Percentiles rank a stretch among this genome's conserved stretches.
Evolutionary conservation across 2,888 invertebrate genomes (phyloP).

Genomic region (Rhopalosiphum nymphaeae): DNA sequence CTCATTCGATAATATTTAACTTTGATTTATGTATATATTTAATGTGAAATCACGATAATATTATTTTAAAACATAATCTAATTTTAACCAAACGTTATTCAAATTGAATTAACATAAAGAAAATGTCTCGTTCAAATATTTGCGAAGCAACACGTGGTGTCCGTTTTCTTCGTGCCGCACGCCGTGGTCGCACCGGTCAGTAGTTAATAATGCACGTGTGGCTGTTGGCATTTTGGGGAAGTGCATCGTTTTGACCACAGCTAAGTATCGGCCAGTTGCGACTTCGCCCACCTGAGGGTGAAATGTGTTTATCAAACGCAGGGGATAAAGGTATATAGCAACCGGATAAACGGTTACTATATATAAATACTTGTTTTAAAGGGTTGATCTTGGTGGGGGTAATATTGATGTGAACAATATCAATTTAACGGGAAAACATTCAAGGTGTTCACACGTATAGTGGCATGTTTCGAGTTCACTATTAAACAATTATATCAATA

Average conservation of each 20-base stretch:
- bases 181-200: conserved; percentile 53
- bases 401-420: neutral
- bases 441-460: neutral
- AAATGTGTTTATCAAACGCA: neutral
- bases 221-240: conserved; percentile 22
- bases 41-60: neutral
- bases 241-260: conserved; percentile 56
- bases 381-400: neutral
- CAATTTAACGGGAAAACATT: neutral
- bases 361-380: conserved; percentile 26
- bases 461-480: neutral
- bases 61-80: neutral
- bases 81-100: neutral
- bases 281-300: conserved; percentile 36
- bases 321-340: neutral
- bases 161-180: conserved; percentile 32
- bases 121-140: conserved; percentile 25
- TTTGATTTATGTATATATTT: neutral
- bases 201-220: conserved; percentile 54
- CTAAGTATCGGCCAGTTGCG: conserved; percentile 55
- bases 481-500: neutral
- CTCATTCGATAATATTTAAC: neutral
- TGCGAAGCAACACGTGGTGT: conserved; percentile 58
- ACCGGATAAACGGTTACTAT: conserved; percentile 8
- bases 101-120: neutral